Evolutionary conservation across 2,113 vertebrate species (phyloP).

Genomic region (Microtus ochrogaster): DNA sequence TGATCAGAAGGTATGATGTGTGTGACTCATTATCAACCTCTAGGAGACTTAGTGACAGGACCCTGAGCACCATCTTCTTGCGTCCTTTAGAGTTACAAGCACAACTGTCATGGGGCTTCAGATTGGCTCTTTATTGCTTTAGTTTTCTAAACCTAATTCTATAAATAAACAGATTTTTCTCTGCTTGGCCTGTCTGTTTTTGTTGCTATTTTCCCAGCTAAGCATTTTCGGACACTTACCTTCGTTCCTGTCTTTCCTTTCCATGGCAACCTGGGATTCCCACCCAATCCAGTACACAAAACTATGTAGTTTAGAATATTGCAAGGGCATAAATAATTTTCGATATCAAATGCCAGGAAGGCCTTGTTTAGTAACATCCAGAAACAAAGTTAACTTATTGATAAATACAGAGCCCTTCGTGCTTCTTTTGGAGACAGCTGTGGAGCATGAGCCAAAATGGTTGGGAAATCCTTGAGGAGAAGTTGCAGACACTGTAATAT

Average conservation of each 20-base stretch:
- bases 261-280: not conserved
- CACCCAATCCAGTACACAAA: not conserved
- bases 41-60: not conserved
- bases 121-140: constrained; percentile 48
- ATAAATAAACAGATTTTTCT: not conserved
- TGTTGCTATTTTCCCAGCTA: not conserved
- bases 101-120: constrained; percentile 31
- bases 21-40: constrained; percentile 55
- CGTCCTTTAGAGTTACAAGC: constrained; percentile 33
- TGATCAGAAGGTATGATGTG: not conserved
- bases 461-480: not conserved
- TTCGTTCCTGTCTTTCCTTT: not conserved
- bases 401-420: not conserved
- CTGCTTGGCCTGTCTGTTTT: not conserved
- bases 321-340: not conserved
- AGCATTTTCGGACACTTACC: not conserved
- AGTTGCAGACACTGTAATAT: not conserved
- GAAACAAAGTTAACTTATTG: constrained; percentile 35
- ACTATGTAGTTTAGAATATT: not conserved
- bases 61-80: constrained; percentile 33
- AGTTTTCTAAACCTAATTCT: not conserved
- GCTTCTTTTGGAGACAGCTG: not conserved
- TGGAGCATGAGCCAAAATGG: not conserved
- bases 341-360: not conserved
- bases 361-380: not conserved